Conservation (phyloP, 2,797 vertebrate species). For the Catamblyrhynchus diadema region DNA sequence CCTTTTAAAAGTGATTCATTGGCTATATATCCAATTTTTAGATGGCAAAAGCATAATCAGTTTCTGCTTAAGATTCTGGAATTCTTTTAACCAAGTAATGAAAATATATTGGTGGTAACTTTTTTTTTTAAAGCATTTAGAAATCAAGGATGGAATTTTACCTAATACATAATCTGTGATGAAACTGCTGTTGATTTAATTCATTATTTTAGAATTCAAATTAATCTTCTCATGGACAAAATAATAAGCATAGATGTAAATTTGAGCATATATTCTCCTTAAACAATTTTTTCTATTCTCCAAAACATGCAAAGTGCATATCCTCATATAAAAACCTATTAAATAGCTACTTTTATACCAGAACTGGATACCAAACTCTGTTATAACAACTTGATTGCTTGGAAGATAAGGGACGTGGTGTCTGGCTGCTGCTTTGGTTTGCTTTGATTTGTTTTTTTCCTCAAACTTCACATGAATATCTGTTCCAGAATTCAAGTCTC, state of each 20-base stretch:
- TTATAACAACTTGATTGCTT: not conserved
- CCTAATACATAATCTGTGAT: not conserved
- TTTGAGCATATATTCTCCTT: not conserved
- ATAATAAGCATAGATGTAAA: not conserved
- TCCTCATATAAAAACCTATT: not conserved
- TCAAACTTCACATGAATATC: not conserved
- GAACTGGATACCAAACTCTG: not conserved
- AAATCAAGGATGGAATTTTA: not conserved
- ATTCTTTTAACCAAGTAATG: not conserved
- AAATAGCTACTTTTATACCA: not conserved
- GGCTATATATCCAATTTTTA: not conserved
- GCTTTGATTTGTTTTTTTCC: not conserved
- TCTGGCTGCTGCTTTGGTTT: not conserved
- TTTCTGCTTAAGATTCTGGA: not conserved
- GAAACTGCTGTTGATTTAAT: not conserved
- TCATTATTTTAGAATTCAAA: not conserved
- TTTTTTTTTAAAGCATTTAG: not conserved
- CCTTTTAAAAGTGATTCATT: not conserved
- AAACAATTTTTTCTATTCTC: not conserved
- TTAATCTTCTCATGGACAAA: not conserved
- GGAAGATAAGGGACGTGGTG: not conserved
- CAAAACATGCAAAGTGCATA: not conserved
- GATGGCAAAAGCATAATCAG: accelerated
- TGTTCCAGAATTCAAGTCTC: not conserved
- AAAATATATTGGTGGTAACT: not conserved